Evolutionary conservation across 1,140 invertebrate species (phyloP).

Genomic region (Lamellibrachia luymesi): DNA sequence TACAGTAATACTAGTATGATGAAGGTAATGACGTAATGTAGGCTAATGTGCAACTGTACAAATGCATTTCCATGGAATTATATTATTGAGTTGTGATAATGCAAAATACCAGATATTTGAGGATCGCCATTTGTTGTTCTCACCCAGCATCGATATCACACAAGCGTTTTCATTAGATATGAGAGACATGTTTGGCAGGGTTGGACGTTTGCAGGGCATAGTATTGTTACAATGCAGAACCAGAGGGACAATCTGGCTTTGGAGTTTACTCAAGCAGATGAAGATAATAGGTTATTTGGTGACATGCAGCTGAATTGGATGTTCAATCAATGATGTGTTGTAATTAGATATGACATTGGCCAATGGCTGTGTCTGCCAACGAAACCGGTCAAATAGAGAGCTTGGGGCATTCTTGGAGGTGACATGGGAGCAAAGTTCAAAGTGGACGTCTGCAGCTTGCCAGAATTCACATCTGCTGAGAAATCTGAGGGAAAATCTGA

Average conservation of each 20-base stretch:
- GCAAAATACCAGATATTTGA: neutral
- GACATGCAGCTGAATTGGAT: neutral
- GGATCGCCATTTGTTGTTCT: neutral
- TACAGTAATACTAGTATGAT: neutral
- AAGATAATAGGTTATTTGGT: slow-evolving; percentile 5
- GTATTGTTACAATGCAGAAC: neutral
- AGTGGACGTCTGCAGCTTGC: neutral
- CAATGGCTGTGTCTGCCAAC: neutral
- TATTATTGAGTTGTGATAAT: neutral
- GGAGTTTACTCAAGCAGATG: neutral
- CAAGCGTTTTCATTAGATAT: neutral
- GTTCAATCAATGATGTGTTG: neutral
- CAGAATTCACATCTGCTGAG: neutral
- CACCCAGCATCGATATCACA: neutral
- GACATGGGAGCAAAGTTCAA: neutral
- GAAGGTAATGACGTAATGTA: neutral
- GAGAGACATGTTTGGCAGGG: neutral
- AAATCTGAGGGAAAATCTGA: neutral
- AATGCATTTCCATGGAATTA: neutral
- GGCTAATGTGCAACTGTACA: neutral
- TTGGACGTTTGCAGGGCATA: neutral
- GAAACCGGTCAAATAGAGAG: neutral
- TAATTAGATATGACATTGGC: slow-evolving; percentile 5
- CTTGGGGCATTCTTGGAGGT: neutral
- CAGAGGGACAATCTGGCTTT: neutral